Percentiles rank a stretch among this genome's conserved stretches.
Conservation (phyloP, 2,113 vertebrate genomes). For the Panthera uncia region DNA sequence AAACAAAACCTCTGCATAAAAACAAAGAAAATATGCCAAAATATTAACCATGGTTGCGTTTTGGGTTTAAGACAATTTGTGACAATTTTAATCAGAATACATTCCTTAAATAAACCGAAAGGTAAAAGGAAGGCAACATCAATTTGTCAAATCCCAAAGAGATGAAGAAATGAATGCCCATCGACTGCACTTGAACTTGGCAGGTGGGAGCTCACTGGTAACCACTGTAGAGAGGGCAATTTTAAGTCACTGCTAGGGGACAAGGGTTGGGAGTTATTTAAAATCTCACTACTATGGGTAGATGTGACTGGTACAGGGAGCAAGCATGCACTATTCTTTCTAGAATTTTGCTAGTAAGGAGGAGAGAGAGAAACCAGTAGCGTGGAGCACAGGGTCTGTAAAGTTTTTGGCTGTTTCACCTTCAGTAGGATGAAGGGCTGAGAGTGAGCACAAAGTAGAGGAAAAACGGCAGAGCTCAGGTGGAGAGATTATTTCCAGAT, state of each 20-base stretch:
- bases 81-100: neutral
- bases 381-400: fast-evolving
- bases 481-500: neutral
- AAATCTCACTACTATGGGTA: neutral
- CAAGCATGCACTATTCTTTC: neutral
- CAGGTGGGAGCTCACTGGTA: neutral
- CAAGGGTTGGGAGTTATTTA: neutral
- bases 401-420: neutral
- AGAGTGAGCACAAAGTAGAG: neutral
- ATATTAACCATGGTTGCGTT: neutral
- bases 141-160: neutral
- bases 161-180: neutral
- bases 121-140: neutral
- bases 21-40: neutral
- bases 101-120: neutral
- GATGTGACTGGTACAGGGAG: neutral
- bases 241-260: neutral
- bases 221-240: neutral
- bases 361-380: neutral
- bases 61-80: neutral
- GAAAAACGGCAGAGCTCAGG: neutral
- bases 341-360: neutral
- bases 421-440: neutral
- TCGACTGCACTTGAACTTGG: neutral
- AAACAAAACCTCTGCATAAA: neutral